phyloP scores from a whole-genome alignment of 2,113 vertebrate genomes.

The Pagrus major region DNA sequence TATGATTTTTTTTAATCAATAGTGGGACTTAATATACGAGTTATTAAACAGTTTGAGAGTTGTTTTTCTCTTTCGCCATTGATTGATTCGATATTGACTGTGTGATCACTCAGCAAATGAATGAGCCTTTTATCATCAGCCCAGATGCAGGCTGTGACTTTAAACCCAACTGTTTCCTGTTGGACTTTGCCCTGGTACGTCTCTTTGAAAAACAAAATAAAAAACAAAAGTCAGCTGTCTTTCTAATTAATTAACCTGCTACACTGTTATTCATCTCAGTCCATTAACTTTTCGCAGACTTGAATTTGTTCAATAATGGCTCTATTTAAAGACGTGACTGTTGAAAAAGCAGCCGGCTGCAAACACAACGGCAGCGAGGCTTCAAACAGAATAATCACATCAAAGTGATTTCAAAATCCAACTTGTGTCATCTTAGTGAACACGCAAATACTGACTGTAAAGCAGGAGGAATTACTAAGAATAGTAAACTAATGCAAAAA shows the following conservation, averaged over 20 bases:
- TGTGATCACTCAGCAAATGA: neutral
- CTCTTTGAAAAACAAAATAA: slow-evolving; percentile 18
- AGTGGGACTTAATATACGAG: neutral
- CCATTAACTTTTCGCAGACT: slow-evolving; percentile 33
- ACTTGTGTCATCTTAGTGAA: slow-evolving; percentile 31
- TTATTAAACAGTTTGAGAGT: neutral
- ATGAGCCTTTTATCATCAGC: slow-evolving; percentile 13
- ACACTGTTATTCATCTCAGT: slow-evolving; percentile 51
- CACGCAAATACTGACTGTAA: slow-evolving; percentile 14
- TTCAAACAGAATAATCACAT: slow-evolving; percentile 52
- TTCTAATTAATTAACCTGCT: slow-evolving; percentile 42
- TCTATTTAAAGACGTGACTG: slow-evolving; percentile 46
- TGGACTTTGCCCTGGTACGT: slow-evolving; percentile 41
- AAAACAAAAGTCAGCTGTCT: neutral
- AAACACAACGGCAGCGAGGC: slow-evolving; percentile 38
- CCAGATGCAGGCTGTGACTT: neutral
- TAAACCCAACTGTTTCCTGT: slow-evolving; percentile 1
- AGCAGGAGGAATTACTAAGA: neutral
- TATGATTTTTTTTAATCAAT: neutral
- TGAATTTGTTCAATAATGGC: slow-evolving; percentile 52
- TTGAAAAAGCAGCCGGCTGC: slow-evolving; percentile 38
- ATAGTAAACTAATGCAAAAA: neutral
- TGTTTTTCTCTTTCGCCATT: neutral
- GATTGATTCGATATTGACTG: slow-evolving; percentile 12
- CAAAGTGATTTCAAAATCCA: slow-evolving; percentile 45